Base-by-base conservation (phyloP, 2,113 vertebrate species). In the Triplophysa rosa region DNA sequence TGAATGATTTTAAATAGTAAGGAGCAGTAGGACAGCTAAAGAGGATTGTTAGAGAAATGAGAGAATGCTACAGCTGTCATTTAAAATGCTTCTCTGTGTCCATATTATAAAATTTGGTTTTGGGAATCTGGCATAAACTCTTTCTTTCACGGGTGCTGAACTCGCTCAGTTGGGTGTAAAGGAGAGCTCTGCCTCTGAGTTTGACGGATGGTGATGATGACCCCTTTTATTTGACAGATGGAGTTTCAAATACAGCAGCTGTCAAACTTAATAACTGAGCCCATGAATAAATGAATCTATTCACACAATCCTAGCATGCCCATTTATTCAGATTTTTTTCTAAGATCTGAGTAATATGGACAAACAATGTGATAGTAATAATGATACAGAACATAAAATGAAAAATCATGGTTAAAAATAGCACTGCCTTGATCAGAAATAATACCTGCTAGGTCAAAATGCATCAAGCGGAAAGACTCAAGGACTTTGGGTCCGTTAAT, bases 151-250 rank as follows among this genome's bases (percentile, higher is more conserved):
- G 14, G 58, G 9, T 63, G 72, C 45, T 77, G 26, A 65, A 77
- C 17, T 64, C 65, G 17, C 49, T 66, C 61, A 61, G 29, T 40
- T 49, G n/a, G 26, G 19, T 74, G 61, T 59, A 67, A 59, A 67
- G 63, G 69, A 21, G 62, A 52, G 45, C 10, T 3, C 74, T 77
- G 58, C 8, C 0, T 74, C 72, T 65, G 45, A 66, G 62, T 45
- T 54, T 77, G 72, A 74, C 72, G 65, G 74, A 77, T 77, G 61
- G 24, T 54, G 52, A 77, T 65, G 74, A 77, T 77, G 74, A 77
- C 74, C 62, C 66, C 74, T 77, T 77, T 65, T 65, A 63, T 77
- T 77, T 77, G 74, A 77, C 74, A 77, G 62, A 77, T 77, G 74
- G 62, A 77, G 74, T 23, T 54, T 65, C 74, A 66, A 77, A 77